These are phyloP conservation scores for Tolmerus cingulatus DNA, from an alignment of 2,888 invertebrate genomes.

Conservation along the genomic window DNA sequence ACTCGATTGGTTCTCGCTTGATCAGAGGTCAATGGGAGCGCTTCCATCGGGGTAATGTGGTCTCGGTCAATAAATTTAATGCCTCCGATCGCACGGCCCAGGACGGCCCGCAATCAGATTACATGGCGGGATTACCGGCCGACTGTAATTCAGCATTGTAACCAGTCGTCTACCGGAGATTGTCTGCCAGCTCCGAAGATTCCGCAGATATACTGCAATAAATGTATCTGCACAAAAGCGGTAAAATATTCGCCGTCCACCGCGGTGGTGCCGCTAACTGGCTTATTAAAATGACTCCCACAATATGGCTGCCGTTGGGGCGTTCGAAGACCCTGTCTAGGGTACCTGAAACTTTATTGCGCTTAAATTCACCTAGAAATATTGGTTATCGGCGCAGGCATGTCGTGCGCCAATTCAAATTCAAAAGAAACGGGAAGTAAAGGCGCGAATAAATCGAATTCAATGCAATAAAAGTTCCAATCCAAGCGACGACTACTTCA, in stretches of 20 bases:
- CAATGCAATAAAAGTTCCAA: neutral
- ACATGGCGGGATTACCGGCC: neutral
- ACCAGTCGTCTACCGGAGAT: slow-evolving; percentile 2
- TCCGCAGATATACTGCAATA: neutral
- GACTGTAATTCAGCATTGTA: neutral
- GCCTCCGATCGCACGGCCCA: neutral
- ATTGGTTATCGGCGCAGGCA: neutral
- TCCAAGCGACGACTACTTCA: neutral
- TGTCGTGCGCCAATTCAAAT: neutral
- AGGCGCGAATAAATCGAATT: neutral
- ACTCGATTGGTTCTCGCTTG: slow-evolving; percentile 30
- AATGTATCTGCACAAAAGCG: neutral
- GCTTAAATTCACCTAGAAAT: neutral
- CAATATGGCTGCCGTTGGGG: neutral
- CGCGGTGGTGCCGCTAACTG: neutral
- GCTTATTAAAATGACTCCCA: slow-evolving; percentile 31
- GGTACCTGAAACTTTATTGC: neutral
- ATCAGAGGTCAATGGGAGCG: slow-evolving; percentile 16
- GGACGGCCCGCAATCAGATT: slow-evolving; percentile 1
- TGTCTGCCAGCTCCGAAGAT: neutral
- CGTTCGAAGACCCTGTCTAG: neutral
- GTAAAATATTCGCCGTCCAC: neutral
- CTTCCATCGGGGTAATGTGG: slow-evolving; percentile 2
- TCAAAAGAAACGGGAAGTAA: neutral
- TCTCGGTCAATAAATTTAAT: slow-evolving; percentile 35